These are phyloP conservation scores for Gallinago stenura DNA, from an alignment of 2,797 vertebrate genomes.

Conservation along the genomic window DNA sequence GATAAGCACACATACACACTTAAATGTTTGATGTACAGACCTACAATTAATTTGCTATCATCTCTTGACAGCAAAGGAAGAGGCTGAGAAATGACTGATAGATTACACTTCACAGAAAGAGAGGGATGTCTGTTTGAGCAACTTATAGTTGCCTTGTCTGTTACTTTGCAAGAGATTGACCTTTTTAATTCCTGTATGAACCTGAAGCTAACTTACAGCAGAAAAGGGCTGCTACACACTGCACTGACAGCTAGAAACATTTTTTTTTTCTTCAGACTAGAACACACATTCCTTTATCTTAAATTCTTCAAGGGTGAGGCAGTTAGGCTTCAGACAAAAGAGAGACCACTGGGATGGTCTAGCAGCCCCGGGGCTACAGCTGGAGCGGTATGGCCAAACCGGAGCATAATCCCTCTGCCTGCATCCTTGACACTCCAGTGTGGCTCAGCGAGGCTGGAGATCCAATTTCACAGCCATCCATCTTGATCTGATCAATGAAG, in stretches of 20 bases:
- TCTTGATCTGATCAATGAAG: background rate
- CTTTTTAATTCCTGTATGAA: background rate
- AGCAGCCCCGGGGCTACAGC: background rate
- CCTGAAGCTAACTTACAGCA: background rate
- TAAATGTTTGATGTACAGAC: background rate
- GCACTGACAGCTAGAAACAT: background rate
- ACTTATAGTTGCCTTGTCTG: background rate
- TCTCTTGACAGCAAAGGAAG: background rate
- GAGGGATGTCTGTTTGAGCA: background rate
- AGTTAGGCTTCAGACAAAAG: background rate
- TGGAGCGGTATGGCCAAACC: background rate
- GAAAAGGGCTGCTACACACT: background rate
- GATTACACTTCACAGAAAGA: background rate
- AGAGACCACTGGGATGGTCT: background rate
- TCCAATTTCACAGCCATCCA: conserved; percentile 5
- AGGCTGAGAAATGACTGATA: background rate
- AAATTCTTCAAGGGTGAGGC: background rate
- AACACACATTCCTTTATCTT: conserved; percentile 1
- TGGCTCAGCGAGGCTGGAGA: background rate
- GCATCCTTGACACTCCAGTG: background rate
- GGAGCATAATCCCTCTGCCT: background rate
- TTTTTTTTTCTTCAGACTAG: background rate
- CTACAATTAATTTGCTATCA: background rate
- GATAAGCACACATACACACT: background rate
- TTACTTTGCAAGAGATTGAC: background rate